Evolutionary conservation across 2,797 vertebrate species (phyloP), one percentile per base, ranked within the genome.

Genomic region (Ctenosaura bakeri): DNA sequence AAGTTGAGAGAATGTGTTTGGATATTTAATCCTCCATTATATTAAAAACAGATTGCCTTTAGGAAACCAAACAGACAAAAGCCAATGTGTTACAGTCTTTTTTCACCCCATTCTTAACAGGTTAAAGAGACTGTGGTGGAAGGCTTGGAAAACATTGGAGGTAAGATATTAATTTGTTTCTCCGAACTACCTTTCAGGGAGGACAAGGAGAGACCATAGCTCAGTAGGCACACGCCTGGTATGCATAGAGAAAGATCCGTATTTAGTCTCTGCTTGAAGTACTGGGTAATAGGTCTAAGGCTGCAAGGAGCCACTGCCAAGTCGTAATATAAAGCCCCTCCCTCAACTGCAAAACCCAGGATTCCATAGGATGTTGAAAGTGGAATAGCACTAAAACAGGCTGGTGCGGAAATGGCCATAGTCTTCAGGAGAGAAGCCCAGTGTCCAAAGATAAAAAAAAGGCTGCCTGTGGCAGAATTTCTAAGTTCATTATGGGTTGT

Each of bases 111-210:
- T 89, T 83, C 79, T 35, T 95, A 89, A 88, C 97, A 99, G 99
- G 98, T 98, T 91, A 96, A 98, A 96, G 99, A 99, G 96, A 99
- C 98, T 0, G n/a, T 98, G 76, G 95, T 97, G 83, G 97, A 97
- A 87, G 98, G 99, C 89, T 97, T 99, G 90, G 98, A 98, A 95
- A 99, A 98, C 64, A 98, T 98, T 54, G 98, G 99, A 96, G 98
- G 99, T 99, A 98, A 97, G 97, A 94, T 78, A 92, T 94, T 73
- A 56, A 46, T 1, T 10, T 1, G n/a, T 90, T 91, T 90, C 82
- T 82, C 82, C 26, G 2, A 87, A 29, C 84, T 46, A 22, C 73
- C 71, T 91, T 42, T 84, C 14, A 91, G 42, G 42, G 42, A 46
- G 42, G 42, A 46, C 42, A 4, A 4, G 2, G 2, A 50, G 46